Percentiles rank a stretch among this genome's conserved stretches.
These are phyloP conservation scores for Periparus ater DNA, from an alignment of 2,797 vertebrate genomes.

Conservation along the genomic window DNA sequence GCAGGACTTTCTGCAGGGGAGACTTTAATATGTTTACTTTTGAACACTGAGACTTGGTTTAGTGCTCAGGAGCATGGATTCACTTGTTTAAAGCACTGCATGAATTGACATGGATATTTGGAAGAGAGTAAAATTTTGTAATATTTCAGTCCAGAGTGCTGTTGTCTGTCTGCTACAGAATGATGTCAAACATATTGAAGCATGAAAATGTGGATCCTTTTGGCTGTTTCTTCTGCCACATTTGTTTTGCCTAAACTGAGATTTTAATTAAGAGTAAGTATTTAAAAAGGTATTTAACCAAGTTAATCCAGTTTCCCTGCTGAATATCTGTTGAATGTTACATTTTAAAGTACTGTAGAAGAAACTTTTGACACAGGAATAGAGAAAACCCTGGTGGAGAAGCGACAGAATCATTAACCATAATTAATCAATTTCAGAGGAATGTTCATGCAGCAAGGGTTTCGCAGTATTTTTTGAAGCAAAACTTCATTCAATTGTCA, in stretches of 20 bases:
- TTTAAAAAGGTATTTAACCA: background rate
- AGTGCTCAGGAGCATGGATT: background rate
- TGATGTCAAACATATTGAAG: background rate
- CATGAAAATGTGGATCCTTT: background rate
- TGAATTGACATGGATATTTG: background rate
- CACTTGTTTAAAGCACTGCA: slow-evolving; percentile 8
- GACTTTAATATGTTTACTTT: slow-evolving; percentile 51
- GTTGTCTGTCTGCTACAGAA: background rate
- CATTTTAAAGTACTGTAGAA: background rate
- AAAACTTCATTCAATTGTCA: background rate
- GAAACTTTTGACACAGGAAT: background rate
- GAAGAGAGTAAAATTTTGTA: background rate
- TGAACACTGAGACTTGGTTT: slow-evolving; percentile 7
- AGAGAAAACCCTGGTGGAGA: background rate
- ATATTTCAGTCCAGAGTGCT: background rate
- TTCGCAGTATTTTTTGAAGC: background rate
- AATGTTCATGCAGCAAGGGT: accelerated
- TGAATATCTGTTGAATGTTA: background rate
- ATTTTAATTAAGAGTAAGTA: background rate
- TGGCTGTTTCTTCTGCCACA: background rate
- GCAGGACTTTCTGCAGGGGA: slow-evolving; percentile 26
- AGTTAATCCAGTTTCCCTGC: background rate
- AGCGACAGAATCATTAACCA: background rate
- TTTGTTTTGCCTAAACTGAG: background rate
- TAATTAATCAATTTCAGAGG: background rate